Base-by-base conservation (phyloP, 2,113 vertebrate genomes). In the Ctenodactylus gundi region DNA sequence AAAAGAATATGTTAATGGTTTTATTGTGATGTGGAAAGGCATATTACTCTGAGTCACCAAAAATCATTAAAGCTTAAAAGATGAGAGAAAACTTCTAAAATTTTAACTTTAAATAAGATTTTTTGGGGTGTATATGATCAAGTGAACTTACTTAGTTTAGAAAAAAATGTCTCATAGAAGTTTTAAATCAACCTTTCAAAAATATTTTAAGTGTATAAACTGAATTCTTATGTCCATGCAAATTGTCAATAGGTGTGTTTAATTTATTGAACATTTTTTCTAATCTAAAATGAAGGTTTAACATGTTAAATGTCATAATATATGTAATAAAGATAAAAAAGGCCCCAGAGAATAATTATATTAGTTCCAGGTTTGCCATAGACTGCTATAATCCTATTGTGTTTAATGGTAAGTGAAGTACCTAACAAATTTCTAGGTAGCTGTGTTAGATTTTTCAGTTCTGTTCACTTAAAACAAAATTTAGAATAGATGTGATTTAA, bases 291-390 rank as follows among this genome's bases (percentile, higher is more conserved):
- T 95, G 92, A 94, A 93, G 62, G 77, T 94, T 97, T 73, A 93
- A 27, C 29, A 13, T 94, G 88, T 91, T 92, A 78, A 85, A 94
- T 93, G 90, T 88, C 88, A 67, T 76, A 94, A 88, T 73, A 65
- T 67, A 14, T 82, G 67, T 81, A 84, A 91, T 62, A 75, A 91
- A 72, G 78, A 23, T 60, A n/a, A 60, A 83, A 84, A 72, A 57
- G n/a, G n/a, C 81, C 55, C 72, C n/a, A 21, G 85, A 89, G 91
- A 78, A 55, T 91, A 6, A 49, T 86, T 88, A 10, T 96, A 34
- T 93, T 92, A 77, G 81, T 97, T 94, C 67, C 94, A 95, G 92
- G 36, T 41, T 97, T 93, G 90, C n/a, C 39, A 25, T 91, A 78
- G 18, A 93, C 36, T 60, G 51, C 62, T 86, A 0, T 82, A 31